These are phyloP conservation scores for Ceratina australensis DNA, from an alignment of 1,140 invertebrate genomes.

Conservation along the genomic window DNA sequence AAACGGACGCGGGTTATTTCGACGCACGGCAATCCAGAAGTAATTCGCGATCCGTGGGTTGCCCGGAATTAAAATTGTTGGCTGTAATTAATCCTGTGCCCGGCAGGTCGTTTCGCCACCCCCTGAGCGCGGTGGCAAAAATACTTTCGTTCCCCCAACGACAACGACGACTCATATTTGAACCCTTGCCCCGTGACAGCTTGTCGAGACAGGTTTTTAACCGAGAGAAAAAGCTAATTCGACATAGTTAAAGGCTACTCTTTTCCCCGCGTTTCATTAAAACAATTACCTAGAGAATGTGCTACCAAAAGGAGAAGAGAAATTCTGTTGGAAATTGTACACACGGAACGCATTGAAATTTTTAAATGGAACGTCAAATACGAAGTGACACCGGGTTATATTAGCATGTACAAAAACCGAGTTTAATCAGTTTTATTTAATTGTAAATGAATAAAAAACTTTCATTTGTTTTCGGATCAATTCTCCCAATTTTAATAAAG, in stretches of 20 bases:
- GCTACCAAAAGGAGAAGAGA: too few relatives aligned
- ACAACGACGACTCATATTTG: constrained; percentile 32
- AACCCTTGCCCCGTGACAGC: constrained; percentile 33
- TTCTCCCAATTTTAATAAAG: too few relatives aligned
- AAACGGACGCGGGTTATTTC: constrained; percentile 16
- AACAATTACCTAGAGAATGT: not conserved
- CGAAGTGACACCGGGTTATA: too few relatives aligned
- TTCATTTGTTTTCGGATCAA: too few relatives aligned
- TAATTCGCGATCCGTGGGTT: constrained; percentile 34
- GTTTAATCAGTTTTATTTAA: too few relatives aligned
- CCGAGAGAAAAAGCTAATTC: constrained; percentile 41
- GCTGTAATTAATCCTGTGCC: constrained; percentile 38
- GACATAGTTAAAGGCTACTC: constrained; percentile 34
- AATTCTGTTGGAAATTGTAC: too few relatives aligned
- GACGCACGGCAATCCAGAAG: not conserved
- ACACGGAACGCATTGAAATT: too few relatives aligned
- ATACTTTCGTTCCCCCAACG: constrained; percentile 16
- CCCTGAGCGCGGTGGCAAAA: constrained; percentile 3
- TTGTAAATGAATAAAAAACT: too few relatives aligned
- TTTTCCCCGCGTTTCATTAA: constrained; percentile 31
- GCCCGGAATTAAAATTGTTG: constrained; percentile 32
- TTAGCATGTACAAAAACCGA: too few relatives aligned
- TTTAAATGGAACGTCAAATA: too few relatives aligned
- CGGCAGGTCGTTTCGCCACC: constrained; percentile 21
- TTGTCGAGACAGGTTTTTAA: constrained; percentile 43